phyloP scores from a whole-genome alignment of 2,113 vertebrate species.

The Sus scrofa region T2T-Sscrofa CM000817.6:3195001-3195500 shows the following conservation, averaged over 20 bases:
- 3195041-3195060: not conserved
- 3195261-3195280: slow-evolving; percentile 14
- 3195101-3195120: not conserved
- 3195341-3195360: not conserved
- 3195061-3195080: accelerated
- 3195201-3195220: not conserved
- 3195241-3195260: slow-evolving; percentile 7
- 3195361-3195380: not conserved
- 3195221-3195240: slow-evolving; percentile 13
- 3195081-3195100: not conserved
- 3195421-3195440: not conserved
- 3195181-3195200: not conserved
- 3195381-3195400: accelerated
- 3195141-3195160: not conserved
- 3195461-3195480: not conserved
- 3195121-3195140: not conserved
- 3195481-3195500: not conserved
- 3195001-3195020: not conserved
- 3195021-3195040: not conserved
- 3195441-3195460: not conserved
- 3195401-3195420: accelerated
- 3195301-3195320: slow-evolving; percentile 38
- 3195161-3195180: not conserved
- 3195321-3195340: not conserved
- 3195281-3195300: not conserved